Conservation (phyloP, 2,113 vertebrate species). For the Drymodes brunneopygia region DNA sequence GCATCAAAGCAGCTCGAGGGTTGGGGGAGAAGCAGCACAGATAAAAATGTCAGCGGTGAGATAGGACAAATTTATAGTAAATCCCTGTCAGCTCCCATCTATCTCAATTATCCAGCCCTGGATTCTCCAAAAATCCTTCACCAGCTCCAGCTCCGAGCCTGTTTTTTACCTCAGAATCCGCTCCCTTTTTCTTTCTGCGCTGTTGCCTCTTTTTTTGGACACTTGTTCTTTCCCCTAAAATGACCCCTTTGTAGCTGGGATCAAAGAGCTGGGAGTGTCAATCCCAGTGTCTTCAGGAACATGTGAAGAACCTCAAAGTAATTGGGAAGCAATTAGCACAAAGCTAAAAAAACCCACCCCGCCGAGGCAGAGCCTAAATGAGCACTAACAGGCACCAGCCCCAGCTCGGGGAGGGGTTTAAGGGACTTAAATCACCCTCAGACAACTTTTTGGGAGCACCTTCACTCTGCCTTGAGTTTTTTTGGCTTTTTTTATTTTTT, state of each 20-base stretch:
- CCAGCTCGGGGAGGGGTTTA: background rate
- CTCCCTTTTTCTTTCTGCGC: background rate
- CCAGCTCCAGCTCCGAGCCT: background rate
- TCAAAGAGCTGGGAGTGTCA: conserved; percentile 59
- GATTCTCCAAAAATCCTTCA: conserved; percentile 26
- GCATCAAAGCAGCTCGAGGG: conserved; percentile 16
- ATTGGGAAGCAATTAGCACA: conserved; percentile 55
- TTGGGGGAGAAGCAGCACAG: background rate
- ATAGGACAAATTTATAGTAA: conserved; percentile 33
- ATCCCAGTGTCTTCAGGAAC: conserved; percentile 13
- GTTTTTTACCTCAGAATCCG: conserved; percentile 10
- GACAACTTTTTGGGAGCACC: background rate
- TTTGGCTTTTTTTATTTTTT: no score
- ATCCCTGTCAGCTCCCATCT: conserved; percentile 23
- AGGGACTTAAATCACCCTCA: background rate
- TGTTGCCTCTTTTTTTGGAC: background rate
- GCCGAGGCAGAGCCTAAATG: background rate
- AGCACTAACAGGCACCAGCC: background rate
- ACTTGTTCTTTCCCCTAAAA: conserved; percentile 54
- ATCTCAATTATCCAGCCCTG: conserved; percentile 40
- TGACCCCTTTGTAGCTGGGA: conserved; percentile 56
- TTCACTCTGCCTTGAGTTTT: background rate
- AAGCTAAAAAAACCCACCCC: background rate
- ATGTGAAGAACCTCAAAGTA: conserved; percentile 56
- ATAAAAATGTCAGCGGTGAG: conserved; percentile 10